A percentile compares a stretch with the other conserved stretches of the same genome.
Conservation (phyloP, 2,113 vertebrate species). For the Guaruba guarouba region DNA sequence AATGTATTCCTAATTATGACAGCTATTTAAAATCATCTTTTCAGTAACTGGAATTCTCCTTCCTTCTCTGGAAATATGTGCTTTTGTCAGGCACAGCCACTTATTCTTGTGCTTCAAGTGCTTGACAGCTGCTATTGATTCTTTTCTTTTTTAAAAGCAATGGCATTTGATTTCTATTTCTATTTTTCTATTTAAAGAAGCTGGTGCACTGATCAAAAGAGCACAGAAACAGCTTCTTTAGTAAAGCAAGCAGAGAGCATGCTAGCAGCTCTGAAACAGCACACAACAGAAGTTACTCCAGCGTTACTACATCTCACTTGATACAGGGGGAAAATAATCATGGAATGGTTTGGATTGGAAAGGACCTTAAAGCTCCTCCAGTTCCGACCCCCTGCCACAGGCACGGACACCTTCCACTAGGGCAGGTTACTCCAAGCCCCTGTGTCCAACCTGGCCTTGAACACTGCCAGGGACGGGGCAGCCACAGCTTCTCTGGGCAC, state of each 20-base stretch:
- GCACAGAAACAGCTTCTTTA: neutral
- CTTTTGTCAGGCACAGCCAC: constrained; percentile 39
- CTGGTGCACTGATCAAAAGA: neutral
- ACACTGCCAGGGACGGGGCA: no score
- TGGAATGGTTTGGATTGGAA: neutral
- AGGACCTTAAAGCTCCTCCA: neutral
- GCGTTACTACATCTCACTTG: neutral
- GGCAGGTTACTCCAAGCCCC: neutral
- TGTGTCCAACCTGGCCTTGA: neutral
- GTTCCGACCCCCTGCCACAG: neutral
- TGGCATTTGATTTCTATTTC: constrained; percentile 59
- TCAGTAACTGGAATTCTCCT: constrained; percentile 4
- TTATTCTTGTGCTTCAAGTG: constrained; percentile 40
- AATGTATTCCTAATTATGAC: constrained; percentile 61
- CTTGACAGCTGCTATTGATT: constrained; percentile 56
- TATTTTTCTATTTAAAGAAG: constrained; percentile 37
- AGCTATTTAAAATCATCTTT: constrained; percentile 60
- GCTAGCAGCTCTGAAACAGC: neutral
- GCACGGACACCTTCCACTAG: neutral
- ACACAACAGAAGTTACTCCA: neutral
- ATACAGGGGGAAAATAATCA: neutral
- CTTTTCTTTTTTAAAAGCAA: constrained; percentile 30
- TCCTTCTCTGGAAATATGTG: neutral
- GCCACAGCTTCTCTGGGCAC: no score
- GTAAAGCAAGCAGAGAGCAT: neutral